Evolutionary conservation across 2,797 vertebrate genomes (phyloP).

Genomic region (Orestias chungarensis): DNA sequence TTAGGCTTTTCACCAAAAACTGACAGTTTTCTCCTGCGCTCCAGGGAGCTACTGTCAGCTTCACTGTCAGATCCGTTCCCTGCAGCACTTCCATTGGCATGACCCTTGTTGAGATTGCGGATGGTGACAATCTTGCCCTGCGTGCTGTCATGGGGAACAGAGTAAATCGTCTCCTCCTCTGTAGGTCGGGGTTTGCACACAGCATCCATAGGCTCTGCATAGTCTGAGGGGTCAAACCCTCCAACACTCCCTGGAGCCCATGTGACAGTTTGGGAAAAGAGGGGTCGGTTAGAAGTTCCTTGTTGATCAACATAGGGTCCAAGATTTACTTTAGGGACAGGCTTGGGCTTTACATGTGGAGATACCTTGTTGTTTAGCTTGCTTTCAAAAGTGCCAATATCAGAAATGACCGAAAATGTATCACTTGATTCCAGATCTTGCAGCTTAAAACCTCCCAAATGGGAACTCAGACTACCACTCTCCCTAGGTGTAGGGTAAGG

Average conservation of each 20-base stretch:
- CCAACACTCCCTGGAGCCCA: conserved; percentile 87
- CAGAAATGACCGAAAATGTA: conserved; percentile 84
- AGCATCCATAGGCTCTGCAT: conserved; percentile 94
- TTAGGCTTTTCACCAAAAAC: conserved; percentile 87
- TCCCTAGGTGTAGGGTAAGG: conserved; percentile 86
- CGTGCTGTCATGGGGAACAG: conserved; percentile 96
- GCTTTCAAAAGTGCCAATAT: conserved; percentile 86
- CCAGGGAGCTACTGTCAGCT: conserved; percentile 91
- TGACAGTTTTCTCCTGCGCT: conserved; percentile 87
- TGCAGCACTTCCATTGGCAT: conserved; percentile 88
- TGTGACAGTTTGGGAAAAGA: conserved; percentile 82
- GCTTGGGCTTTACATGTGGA: conserved; percentile 92
- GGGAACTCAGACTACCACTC: conserved; percentile 77
- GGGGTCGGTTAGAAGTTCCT: conserved; percentile 84
- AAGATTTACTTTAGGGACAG: conserved; percentile 85
- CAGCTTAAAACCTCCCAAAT: conserved; percentile 85
- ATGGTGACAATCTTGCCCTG: conserved; percentile 98
- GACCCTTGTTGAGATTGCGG: conserved; percentile 92
- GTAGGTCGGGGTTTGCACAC: conserved; percentile 89
- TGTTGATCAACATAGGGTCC: conserved; percentile 84
- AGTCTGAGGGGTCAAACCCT: conserved; percentile 96
- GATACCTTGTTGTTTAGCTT: conserved; percentile 93
- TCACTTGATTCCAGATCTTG: conserved; percentile 89
- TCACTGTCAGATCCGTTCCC: conserved; percentile 96
- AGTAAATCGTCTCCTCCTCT: conserved; percentile 97